Evolutionary conservation across 2,113 vertebrate species (phyloP).

Genomic region (Athene noctua): DNA sequence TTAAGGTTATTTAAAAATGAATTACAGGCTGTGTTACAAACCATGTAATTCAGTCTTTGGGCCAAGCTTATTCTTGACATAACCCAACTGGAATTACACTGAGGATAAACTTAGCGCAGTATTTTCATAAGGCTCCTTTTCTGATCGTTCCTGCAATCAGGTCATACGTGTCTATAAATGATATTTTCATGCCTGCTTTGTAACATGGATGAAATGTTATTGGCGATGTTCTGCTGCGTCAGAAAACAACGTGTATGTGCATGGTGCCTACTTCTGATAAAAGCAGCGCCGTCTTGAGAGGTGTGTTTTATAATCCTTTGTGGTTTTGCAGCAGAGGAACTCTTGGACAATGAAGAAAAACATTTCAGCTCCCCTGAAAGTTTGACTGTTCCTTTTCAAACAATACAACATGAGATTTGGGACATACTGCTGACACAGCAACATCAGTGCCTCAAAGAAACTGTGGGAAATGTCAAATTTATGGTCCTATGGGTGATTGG

Average conservation of each 20-base stretch:
- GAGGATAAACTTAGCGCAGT: not conserved
- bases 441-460: constrained; percentile 71
- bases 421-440: constrained; percentile 75
- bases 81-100: not conserved
- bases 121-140: constrained; percentile 17
- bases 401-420: constrained; percentile 61
- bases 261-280: not conserved
- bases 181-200: not conserved
- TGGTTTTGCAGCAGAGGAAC: constrained; percentile 18
- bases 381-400: constrained; percentile 69
- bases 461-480: constrained; percentile 89
- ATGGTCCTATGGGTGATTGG: constrained; percentile 78
- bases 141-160: not conserved
- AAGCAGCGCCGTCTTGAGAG: not conserved
- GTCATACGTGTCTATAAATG: not conserved
- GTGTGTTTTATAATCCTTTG: constrained; percentile 26
- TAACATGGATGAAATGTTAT: not conserved
- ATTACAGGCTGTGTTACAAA: not conserved
- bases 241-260: not conserved
- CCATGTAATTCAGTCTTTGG: not conserved
- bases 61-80: constrained; percentile 10
- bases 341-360: constrained; percentile 62
- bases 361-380: constrained; percentile 56
- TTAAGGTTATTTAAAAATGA: not conserved
- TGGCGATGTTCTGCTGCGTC: not conserved